A percentile compares a stretch with the other conserved stretches of the same genome.
These are phyloP conservation scores for Clarias batrachus DNA, from an alignment of 2,113 vertebrate species.

Conservation along the genomic window DNA sequence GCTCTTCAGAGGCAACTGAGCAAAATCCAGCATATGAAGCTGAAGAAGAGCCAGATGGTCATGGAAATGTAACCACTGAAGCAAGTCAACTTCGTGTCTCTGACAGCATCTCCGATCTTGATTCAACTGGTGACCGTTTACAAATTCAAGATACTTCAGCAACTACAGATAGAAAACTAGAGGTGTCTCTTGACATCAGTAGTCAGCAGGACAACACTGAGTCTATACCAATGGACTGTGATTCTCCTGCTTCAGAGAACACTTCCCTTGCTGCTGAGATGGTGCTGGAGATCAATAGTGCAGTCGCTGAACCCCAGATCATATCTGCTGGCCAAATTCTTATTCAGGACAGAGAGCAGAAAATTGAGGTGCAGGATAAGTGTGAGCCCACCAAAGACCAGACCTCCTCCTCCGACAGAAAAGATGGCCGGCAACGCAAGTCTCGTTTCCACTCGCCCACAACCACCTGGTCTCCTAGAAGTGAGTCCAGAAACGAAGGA, in stretches of 20 bases:
- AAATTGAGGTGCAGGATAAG: constrained; percentile 44
- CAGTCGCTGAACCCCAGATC: constrained; percentile 24
- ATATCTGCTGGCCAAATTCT: constrained; percentile 28
- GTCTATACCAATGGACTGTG: constrained; percentile 88
- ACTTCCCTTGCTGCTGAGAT: constrained; percentile 67
- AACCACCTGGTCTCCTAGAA: constrained; percentile 89
- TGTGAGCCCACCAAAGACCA: constrained; percentile 39
- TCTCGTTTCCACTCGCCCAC: constrained; percentile 95
- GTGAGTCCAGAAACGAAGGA: constrained; percentile 69
- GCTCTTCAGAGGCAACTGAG: constrained; percentile 17
- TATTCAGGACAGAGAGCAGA: constrained; percentile 34
- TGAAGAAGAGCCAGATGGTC: constrained; percentile 9
- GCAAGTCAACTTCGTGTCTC: neutral
- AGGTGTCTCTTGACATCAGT: neutral
- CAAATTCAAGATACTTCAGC: neutral
- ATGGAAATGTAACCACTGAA: neutral
- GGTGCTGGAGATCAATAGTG: constrained; percentile 26
- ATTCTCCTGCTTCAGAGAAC: constrained; percentile 81
- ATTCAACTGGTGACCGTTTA: neutral
- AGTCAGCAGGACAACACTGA: constrained; percentile 80
- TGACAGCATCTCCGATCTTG: neutral
- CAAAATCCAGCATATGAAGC: constrained; percentile 21
- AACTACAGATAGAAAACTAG: neutral
- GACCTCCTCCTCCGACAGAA: constrained; percentile 60
- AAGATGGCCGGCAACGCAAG: constrained; percentile 67